Evolutionary conservation across 2,797 vertebrate species (phyloP).

Genomic region (Bucorvus abyssinicus): DNA sequence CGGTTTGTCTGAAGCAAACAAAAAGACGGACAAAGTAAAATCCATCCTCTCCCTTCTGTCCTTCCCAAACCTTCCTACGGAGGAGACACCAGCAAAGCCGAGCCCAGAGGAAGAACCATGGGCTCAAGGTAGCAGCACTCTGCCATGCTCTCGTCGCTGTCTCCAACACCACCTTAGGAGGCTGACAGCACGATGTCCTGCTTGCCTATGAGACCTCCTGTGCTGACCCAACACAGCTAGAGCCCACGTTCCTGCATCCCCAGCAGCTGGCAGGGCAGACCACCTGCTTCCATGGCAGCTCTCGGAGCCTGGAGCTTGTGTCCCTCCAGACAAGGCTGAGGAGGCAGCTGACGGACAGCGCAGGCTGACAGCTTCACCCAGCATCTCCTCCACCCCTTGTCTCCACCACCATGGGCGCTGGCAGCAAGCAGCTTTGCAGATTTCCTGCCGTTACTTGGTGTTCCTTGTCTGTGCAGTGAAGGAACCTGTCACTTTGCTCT

Average conservation of each 20-base stretch:
- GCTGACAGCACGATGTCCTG: accelerated
- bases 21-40: neutral
- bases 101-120: neutral
- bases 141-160: accelerated
- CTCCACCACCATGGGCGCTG: accelerated
- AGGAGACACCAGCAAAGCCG: neutral
- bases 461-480: neutral
- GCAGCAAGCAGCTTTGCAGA: neutral
- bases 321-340: neutral
- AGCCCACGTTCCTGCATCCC: accelerated
- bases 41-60: neutral
- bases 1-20: neutral
- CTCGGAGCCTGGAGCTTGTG: accelerated
- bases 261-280: accelerated
- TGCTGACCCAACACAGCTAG: accelerated
- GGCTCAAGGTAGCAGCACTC: neutral
- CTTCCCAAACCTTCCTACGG: neutral
- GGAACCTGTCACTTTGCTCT: neutral
- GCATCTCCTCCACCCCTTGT: neutral
- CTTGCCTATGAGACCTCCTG: neutral
- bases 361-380: neutral
- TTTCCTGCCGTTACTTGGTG: neutral
- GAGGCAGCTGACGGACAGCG: neutral
- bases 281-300: accelerated
- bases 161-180: accelerated